Base-by-base conservation (phyloP, 2,888 invertebrate species). In the Acanthosoma haemorrhoidale region DNA sequence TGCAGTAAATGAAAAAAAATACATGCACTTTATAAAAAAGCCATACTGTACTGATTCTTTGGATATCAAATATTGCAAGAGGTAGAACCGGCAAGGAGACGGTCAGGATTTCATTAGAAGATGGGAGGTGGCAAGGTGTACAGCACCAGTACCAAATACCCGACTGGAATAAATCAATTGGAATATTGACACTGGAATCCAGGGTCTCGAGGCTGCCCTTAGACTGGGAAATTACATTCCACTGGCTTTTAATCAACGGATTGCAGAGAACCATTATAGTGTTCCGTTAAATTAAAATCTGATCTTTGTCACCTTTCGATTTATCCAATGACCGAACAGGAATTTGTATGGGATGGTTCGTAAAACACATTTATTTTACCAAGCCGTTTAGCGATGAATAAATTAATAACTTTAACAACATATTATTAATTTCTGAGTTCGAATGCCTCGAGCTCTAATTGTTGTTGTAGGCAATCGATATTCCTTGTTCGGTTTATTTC, bases 141-240 rank as follows among this genome's bases (percentile, higher is more conserved):
- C 25, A 51, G n/a, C 6, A 25, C 13, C 51, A 25, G 5, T 51
- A 18, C 25, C 29, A 25, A 51, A 51, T 51, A 25, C 25, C 51
- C 13, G 51, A 61, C 18, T 21, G 36, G 34, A 61, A 61, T 61
- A 61, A 61, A 61, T 61, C 61, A 61, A 61, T 61, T 61, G 61
- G 61, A 61, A 61, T 61, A 61, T 61, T 61, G 61, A 61, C 61
- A 61, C 21, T 61, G 61, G 61, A 61, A 61, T 61, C 21, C 61
- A n/a, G 38, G 21, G n/a, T n/a, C 61, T 34, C n/a, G 51, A 29
- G 51, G 13, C 51, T 2, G 6, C 61, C 38, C 36, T 18, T 34
- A 34, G 38, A 38, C 38, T 61, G 34, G 15, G 61, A 61, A 61
- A 61, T 61, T 61, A 61, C 61, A 61, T 61, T 61, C 61, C 61